phyloP scores from a whole-genome alignment of 1,140 invertebrate species.

The Drosophila azteca region DNA sequence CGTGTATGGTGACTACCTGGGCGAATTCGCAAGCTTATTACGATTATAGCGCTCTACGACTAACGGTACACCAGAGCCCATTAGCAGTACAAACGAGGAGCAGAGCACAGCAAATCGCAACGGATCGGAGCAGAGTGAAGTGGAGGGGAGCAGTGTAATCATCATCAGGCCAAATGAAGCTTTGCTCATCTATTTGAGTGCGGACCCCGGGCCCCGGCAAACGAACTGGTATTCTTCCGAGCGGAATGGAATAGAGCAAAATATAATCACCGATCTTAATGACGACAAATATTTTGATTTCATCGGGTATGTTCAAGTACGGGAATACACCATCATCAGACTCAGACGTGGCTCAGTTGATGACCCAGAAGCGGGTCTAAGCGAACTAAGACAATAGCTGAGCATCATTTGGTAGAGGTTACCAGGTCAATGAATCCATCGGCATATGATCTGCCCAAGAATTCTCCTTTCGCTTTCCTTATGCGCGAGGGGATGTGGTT shows the following conservation, averaged over 20 bases:
- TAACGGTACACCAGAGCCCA: conserved; percentile 60
- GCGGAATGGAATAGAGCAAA: conserved; percentile 21
- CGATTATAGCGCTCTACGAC: conserved; percentile 70
- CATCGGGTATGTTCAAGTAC: conserved; percentile 22
- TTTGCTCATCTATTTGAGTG: conserved; percentile 35
- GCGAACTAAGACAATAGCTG: conserved; percentile 24
- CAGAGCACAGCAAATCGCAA: neutral
- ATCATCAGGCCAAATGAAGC: conserved; percentile 69
- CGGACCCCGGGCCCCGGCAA: conserved; percentile 52
- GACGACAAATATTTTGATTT: conserved; percentile 67
- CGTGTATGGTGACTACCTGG: neutral
- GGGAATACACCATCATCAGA: neutral
- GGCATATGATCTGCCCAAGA: conserved; percentile 2
- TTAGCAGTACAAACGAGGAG: conserved; percentile 43
- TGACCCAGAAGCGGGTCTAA: conserved; percentile 42
- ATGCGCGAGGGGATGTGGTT: too few species aligned
- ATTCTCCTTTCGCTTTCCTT: conserved; percentile 31
- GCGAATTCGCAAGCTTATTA: conserved; percentile 55
- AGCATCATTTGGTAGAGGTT: conserved; percentile 20
- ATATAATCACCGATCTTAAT: conserved; percentile 71
- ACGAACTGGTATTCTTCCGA: conserved; percentile 25
- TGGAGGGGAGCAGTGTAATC: conserved; percentile 40
- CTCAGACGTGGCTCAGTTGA: conserved; percentile 3
- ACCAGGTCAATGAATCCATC: conserved; percentile 55
- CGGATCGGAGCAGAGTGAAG: conserved; percentile 1